Percentiles rank a stretch among this genome's conserved stretches.
Evolutionary conservation across 1,140 invertebrate species (phyloP).

Genomic region (Drosophila pachea): DNA sequence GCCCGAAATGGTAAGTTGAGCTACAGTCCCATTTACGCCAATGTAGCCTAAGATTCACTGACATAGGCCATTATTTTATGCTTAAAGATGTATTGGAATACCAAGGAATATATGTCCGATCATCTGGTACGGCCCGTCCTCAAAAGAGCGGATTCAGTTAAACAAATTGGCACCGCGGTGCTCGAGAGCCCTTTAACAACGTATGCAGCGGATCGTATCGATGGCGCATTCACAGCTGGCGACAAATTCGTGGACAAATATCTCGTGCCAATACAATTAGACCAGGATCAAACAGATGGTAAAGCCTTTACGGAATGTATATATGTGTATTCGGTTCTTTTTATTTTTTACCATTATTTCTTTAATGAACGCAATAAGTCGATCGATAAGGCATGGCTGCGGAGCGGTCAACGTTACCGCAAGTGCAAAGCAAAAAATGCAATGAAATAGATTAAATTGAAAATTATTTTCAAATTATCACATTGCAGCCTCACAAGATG

Average conservation of each 20-base stretch:
- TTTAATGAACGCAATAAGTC: constrained; percentile 20
- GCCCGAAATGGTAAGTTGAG: constrained; percentile 84
- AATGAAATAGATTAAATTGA: constrained; percentile 11
- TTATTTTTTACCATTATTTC: too few species aligned
- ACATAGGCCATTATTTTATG: constrained; percentile 52
- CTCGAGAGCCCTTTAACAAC: constrained; percentile 84
- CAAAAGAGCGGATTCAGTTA: constrained; percentile 87
- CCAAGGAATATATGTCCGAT: constrained; percentile 85
- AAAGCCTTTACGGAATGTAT: constrained; percentile 33
- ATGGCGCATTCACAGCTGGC: constrained; percentile 85
- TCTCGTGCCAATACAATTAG: constrained; percentile 82
- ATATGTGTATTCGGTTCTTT: background rate
- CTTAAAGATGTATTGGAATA: constrained; percentile 86
- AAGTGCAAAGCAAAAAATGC: constrained; percentile 1
- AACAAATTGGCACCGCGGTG: constrained; percentile 84
- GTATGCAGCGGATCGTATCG: constrained; percentile 84
- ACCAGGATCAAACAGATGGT: constrained; percentile 82
- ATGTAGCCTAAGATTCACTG: constrained; percentile 32
- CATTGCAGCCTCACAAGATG: constrained; percentile 57
- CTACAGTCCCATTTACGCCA: constrained; percentile 5
- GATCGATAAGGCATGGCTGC: constrained; percentile 18
- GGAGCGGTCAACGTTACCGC: background rate
- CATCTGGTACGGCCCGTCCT: constrained; percentile 84
- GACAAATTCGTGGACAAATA: constrained; percentile 90
- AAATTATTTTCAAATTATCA: constrained; percentile 28